phyloP scores from a whole-genome alignment of 1,140 invertebrate species.

The Drosophila mojavensis region DNA sequence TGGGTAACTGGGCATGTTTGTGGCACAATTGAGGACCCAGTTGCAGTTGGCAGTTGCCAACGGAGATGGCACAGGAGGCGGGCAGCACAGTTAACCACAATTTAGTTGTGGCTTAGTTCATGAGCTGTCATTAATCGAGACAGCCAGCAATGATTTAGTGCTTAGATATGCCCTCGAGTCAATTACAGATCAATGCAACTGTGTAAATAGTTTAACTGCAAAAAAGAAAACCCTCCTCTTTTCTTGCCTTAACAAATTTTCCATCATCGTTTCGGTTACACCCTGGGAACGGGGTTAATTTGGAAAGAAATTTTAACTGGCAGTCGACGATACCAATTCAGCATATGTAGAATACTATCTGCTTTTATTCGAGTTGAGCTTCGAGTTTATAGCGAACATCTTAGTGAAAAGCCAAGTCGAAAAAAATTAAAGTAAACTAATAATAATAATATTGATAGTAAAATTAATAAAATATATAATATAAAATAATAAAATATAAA shows the following conservation, averaged over 20 bases:
- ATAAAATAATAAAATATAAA: no score
- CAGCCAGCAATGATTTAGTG: conserved; percentile 68
- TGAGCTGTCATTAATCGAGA: conserved; percentile 79
- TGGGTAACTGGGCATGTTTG: conserved; percentile 73
- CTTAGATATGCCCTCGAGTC: conserved; percentile 72
- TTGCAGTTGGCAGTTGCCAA: conserved; percentile 40
- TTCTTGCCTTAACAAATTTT: neutral
- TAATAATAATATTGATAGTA: no score
- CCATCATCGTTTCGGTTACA: conserved; percentile 37
- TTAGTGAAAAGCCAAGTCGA: no score
- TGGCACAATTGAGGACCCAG: conserved; percentile 64
- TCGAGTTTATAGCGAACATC: no score
- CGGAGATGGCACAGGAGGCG: conserved; percentile 47
- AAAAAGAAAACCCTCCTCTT: neutral
- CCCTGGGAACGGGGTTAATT: conserved; percentile 67
- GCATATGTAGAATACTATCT: no score
- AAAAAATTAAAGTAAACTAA: no score
- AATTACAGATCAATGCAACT: conserved; percentile 72
- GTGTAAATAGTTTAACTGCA: conserved; percentile 26
- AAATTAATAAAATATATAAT: no score
- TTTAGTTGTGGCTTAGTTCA: conserved; percentile 81
- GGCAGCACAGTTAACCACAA: conserved; percentile 50
- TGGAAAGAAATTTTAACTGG: conserved; percentile 1
- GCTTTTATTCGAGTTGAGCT: no score
- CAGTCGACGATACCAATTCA: no score